These are phyloP conservation scores for Drosophila carrolli DNA, from an alignment of 1,140 invertebrate genomes.

Conservation along the genomic window DNA sequence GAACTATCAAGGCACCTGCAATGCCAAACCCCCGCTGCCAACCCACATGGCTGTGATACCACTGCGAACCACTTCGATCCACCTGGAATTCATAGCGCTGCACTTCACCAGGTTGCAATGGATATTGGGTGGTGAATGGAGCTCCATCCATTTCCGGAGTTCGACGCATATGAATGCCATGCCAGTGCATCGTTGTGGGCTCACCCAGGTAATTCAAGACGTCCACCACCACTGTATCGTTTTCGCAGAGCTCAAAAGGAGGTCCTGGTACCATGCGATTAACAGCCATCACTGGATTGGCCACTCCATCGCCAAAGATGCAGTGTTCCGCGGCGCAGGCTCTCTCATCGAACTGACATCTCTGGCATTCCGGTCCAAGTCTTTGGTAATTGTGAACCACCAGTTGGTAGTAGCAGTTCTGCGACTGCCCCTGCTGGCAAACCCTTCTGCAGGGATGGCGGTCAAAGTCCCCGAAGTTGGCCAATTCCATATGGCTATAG, in stretches of 20 bases:
- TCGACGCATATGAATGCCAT: conserved; percentile 91
- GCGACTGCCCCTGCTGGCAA: conserved; percentile 67
- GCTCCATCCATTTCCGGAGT: conserved; percentile 95
- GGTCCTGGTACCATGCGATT: conserved; percentile 94
- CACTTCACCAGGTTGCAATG: conserved; percentile 91
- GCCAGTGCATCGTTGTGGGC: conserved; percentile 92
- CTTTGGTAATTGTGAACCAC: conserved; percentile 74
- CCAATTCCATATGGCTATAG: conserved; percentile 55
- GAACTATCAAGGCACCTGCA: conserved; percentile 92
- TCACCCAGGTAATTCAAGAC: conserved; percentile 92
- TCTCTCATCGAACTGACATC: conserved; percentile 87
- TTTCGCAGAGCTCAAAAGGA: conserved; percentile 93
- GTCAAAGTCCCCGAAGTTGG: conserved; percentile 56
- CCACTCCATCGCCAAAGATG: conserved; percentile 89
- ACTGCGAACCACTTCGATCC: conserved; percentile 89
- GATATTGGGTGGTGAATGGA: conserved; percentile 93
- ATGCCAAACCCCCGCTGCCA: conserved; percentile 91
- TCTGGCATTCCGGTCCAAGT: conserved; percentile 86
- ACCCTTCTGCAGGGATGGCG: conserved; percentile 74
- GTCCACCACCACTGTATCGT: conserved; percentile 93
- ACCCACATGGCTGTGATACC: conserved; percentile 91
- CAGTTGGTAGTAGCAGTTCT: conserved; percentile 74
- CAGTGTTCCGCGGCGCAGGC: conserved; percentile 87
- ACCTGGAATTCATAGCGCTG: conserved; percentile 93
- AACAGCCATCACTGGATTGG: conserved; percentile 90